phyloP scores from a whole-genome alignment of 2,797 vertebrate genomes.

The Scarus forsteni region DNA sequence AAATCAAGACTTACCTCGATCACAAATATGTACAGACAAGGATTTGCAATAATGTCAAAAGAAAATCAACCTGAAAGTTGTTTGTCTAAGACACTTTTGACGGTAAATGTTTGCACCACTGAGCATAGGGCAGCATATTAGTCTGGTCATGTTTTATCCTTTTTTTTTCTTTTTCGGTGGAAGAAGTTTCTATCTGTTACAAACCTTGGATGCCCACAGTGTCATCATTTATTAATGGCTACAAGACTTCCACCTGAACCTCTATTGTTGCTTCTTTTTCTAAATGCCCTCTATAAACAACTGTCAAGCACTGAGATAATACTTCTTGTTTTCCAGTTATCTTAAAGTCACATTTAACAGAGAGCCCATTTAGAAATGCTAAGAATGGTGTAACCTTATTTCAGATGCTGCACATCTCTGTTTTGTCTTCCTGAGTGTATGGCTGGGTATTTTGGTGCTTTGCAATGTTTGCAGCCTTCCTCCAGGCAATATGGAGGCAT shows the following conservation, averaged over 20 bases:
- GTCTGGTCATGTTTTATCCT: background rate
- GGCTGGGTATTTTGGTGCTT: constrained; percentile 13
- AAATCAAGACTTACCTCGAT: too few relatives aligned
- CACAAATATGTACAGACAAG: too few relatives aligned
- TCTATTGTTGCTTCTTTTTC: constrained; percentile 18
- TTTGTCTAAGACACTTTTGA: too few relatives aligned
- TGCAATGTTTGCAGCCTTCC: constrained; percentile 8
- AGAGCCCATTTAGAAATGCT: constrained; percentile 6
- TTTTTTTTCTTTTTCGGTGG: constrained; percentile 6
- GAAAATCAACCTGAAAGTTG: too few relatives aligned
- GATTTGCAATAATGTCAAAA: too few relatives aligned
- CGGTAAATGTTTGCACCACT: background rate
- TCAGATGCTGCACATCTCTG: constrained; percentile 12
- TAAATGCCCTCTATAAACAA: constrained; percentile 14
- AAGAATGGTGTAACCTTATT: constrained; percentile 5
- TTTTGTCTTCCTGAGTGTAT: background rate
- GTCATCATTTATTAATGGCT: constrained; percentile 52
- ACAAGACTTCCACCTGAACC: constrained; percentile 20
- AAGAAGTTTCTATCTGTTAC: constrained; percentile 24
- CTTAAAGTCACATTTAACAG: constrained; percentile 12
- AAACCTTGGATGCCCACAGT: constrained; percentile 5
- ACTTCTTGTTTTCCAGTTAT: constrained; percentile 24
- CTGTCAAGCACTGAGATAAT: constrained; percentile 23
- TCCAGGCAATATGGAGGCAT: constrained; percentile 4
- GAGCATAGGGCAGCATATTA: background rate